phyloP scores from a whole-genome alignment of 2,113 vertebrate genomes.

The Marcusenius ussheri region DNA sequence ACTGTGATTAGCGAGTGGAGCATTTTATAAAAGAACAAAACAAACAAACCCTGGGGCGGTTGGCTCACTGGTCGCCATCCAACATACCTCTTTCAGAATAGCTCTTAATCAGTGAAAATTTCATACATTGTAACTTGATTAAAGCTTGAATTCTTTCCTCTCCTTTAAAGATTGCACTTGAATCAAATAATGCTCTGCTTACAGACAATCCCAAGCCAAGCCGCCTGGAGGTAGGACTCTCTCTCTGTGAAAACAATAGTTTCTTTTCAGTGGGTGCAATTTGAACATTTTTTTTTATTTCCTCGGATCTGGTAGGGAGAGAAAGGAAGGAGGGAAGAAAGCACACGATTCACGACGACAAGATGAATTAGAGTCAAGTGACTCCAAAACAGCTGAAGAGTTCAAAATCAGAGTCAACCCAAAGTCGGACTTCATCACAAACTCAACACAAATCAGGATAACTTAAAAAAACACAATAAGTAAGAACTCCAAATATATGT shows the following conservation, averaged over 20 bases:
- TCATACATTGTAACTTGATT: constrained; percentile 18
- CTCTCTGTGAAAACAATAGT: constrained; percentile 7
- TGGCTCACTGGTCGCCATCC: background rate
- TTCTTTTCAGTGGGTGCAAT: constrained; percentile 4
- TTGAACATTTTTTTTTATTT: constrained; percentile 3
- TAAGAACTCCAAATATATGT: background rate
- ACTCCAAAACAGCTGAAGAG: background rate
- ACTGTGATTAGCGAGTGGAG: background rate
- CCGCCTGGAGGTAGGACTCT: background rate
- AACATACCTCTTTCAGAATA: background rate
- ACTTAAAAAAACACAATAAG: background rate
- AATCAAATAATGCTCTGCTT: background rate
- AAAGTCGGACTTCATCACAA: background rate
- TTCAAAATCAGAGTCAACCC: background rate
- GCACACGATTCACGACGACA: background rate
- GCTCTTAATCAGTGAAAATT: constrained; percentile 20
- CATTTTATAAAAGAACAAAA: background rate
- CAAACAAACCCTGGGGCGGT: constrained; percentile 9
- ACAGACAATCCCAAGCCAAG: background rate
- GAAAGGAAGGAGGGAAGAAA: background rate
- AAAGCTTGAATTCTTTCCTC: background rate
- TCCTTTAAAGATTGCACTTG: background rate
- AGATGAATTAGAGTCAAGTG: background rate
- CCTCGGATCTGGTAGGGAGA: background rate
- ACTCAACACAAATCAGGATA: background rate